A percentile compares a stretch with the other conserved stretches of the same genome.
Evolutionary conservation across 2,113 vertebrate species (phyloP).

Genomic region (Oncorhynchus masou): DNA sequence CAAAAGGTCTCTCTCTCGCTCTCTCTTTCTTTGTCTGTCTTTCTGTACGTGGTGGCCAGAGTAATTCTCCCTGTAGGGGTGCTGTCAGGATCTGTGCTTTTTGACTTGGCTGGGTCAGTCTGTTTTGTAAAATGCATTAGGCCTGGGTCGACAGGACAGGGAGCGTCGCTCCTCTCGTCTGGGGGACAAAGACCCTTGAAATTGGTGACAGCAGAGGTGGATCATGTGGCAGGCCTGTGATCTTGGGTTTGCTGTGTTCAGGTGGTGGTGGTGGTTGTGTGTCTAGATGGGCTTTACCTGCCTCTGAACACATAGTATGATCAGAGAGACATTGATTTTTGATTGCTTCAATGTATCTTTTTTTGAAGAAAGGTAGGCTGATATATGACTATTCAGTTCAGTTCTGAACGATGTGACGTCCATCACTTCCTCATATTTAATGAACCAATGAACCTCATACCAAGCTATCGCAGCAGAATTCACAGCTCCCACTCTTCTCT

Average conservation of each 20-base stretch:
- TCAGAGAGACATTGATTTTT: no score
- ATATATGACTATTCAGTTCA: no score
- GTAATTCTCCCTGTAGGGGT: background rate
- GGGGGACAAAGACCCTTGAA: conserved; percentile 8
- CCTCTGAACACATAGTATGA: no score
- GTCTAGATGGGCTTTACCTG: no score
- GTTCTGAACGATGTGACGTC: no score
- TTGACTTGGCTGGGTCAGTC: background rate
- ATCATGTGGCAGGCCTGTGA: background rate
- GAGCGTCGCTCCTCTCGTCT: background rate
- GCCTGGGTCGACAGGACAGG: background rate
- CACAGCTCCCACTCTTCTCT: background rate
- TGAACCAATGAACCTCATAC: background rate
- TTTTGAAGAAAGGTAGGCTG: no score
- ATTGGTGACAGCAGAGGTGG: background rate
- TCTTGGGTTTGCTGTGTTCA: background rate
- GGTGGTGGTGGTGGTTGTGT: background rate
- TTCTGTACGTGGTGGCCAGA: background rate
- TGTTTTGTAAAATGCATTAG: conserved; percentile 3
- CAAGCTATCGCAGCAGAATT: background rate
- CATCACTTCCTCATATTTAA: no score
- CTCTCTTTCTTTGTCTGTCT: background rate
- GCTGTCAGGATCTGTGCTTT: background rate
- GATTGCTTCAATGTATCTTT: no score
- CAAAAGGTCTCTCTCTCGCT: background rate